These are phyloP conservation scores for Hephaestus fuliginosus DNA, from an alignment of 2,797 vertebrate species.

Conservation along the genomic window DNA sequence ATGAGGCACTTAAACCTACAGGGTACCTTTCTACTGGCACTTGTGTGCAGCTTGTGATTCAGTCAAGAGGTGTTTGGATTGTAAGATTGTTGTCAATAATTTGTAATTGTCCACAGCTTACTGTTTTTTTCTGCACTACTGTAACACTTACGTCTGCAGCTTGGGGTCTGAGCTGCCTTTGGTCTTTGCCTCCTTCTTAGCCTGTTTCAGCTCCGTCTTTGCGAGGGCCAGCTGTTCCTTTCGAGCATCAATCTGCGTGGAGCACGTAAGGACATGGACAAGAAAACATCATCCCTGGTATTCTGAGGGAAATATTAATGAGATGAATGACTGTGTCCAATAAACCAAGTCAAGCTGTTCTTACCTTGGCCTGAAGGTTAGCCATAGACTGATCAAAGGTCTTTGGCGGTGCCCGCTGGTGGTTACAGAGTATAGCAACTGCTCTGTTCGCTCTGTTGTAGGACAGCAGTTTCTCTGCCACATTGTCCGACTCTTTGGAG, in stretches of 20 bases:
- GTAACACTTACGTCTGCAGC: slow-evolving; percentile 74
- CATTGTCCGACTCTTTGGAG: slow-evolving; percentile 76
- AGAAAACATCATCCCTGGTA: neutral
- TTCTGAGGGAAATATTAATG: neutral
- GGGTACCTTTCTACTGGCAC: neutral
- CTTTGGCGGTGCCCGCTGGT: slow-evolving; percentile 89
- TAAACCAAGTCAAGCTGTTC: neutral
- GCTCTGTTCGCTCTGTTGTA: slow-evolving; percentile 89
- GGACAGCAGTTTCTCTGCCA: slow-evolving; percentile 85
- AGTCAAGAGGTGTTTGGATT: slow-evolving; percentile 38
- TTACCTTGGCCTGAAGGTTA: slow-evolving; percentile 82
- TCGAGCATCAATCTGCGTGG: slow-evolving; percentile 76
- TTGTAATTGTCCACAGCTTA: neutral
- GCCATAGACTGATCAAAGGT: slow-evolving; percentile 90
- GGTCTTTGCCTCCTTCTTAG: slow-evolving; percentile 81
- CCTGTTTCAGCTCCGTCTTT: slow-evolving; percentile 80
- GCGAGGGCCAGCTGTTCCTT: slow-evolving; percentile 80
- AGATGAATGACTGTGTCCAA: neutral
- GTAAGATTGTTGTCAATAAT: neutral
- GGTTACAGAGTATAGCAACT: slow-evolving; percentile 89
- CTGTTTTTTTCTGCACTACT: neutral
- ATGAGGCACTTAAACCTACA: slow-evolving; percentile 6
- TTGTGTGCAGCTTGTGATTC: neutral
- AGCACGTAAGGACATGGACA: neutral
- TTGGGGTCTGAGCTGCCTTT: slow-evolving; percentile 77